Percentiles rank a stretch among this genome's conserved stretches.
Evolutionary conservation across 2,113 vertebrate species (phyloP).

Genomic region (Chionis minor): DNA sequence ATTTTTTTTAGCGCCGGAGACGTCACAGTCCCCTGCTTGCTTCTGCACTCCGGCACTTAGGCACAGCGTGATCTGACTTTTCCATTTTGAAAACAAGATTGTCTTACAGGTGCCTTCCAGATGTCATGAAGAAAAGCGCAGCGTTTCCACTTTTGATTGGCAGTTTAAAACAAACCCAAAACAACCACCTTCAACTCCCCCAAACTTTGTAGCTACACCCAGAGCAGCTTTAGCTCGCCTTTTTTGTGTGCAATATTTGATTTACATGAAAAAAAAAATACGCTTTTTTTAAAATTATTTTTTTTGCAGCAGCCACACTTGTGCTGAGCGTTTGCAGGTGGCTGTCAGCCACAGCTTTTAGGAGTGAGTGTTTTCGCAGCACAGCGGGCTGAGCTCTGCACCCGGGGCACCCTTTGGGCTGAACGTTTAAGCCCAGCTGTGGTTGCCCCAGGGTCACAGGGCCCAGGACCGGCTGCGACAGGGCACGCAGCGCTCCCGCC

Average conservation of each 20-base stretch:
- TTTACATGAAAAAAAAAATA: background rate
- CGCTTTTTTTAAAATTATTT: accelerated
- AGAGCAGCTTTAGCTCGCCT: background rate
- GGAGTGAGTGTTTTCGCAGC: background rate
- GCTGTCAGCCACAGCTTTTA: background rate
- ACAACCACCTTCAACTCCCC: background rate
- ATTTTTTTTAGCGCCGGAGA: background rate
- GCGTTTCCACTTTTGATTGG: background rate
- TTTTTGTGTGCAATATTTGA: background rate
- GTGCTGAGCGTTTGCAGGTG: background rate
- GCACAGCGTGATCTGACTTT: background rate
- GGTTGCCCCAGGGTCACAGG: no score
- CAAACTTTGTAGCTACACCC: background rate
- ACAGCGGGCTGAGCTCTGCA: background rate
- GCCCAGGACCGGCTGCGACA: accelerated
- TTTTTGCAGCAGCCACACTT: background rate
- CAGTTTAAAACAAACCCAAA: background rate
- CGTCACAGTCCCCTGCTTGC: accelerated
- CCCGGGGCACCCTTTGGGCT: background rate
- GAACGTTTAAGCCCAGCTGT: background rate
- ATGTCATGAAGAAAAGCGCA: background rate
- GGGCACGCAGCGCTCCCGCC: background rate
- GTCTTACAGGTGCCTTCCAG: background rate
- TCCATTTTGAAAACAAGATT: background rate
- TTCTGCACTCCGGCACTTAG: background rate